Base-by-base conservation (phyloP, 2,797 vertebrate species). In the Apogon talboti region DNA sequence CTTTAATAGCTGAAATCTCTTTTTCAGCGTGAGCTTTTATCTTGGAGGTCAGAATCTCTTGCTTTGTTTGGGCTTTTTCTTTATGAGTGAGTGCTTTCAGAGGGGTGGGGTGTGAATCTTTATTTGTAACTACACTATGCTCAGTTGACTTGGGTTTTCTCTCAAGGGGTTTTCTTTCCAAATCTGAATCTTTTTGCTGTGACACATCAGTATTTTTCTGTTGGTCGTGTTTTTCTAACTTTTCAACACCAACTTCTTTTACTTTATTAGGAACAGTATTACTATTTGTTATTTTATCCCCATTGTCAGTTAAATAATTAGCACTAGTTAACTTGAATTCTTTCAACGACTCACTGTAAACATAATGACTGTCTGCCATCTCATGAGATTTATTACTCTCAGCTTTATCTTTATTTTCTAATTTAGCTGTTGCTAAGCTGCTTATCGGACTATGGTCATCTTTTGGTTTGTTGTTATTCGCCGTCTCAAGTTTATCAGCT, bases 21-120 rank as follows among this genome's bases (percentile, higher is more conserved):
- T 95, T 95, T 77, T 95, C 93, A 40, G 94, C 94, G 52, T 95
- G 92, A 68, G 94, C 94, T 89, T 94, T 94, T 60, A 95, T 89
- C 83, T 90, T 95, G 5, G 92, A 95, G 0, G 93, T 94, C 56
- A 95, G 83, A 38, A 95, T 92, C 67, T 95, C 92, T 55, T 95
- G 94, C 77, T 94, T 94, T 41, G 88, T 92, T 81, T 92, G 92
- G 61, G 83, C 74, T 88, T 83, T 93, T 43, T 94, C 94, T 79
- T 91, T 94, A 45, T 79, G 76, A 42, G 86, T 75, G 57, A 87
- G 8, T 28, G 63, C 15, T 74, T 57, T 91, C 10, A 54, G 55
- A 58, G 86, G 70, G 4, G 60, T 65, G n/a, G 62, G 61, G 57
- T 83, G 71, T 2, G 35, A 37, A 15, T 91, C 88, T 83, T 89